A percentile compares a stretch with the other conserved stretches of the same genome.
Conservation (phyloP, 2,113 vertebrate species). For the Myrmecobius fasciatus region DNA sequence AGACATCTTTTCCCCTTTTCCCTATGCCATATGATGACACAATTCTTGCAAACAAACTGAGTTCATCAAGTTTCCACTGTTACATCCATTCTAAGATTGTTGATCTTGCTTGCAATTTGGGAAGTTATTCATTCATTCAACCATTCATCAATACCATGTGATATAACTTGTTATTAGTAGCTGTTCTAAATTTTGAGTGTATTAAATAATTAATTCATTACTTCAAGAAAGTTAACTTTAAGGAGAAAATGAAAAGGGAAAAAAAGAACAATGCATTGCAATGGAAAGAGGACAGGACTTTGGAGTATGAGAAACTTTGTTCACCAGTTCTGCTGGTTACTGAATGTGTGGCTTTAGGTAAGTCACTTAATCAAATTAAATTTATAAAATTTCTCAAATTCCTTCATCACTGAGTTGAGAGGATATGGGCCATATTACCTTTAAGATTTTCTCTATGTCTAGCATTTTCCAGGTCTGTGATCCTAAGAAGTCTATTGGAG, state of each 20-base stretch:
- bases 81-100: not conserved
- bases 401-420: not conserved
- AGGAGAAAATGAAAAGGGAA: constrained; percentile 6
- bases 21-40: not conserved
- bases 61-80: not conserved
- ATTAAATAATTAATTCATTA: constrained; percentile 12
- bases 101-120: not conserved
- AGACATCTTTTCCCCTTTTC: constrained; percentile 18
- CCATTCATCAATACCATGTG: not conserved
- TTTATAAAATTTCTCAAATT: not conserved
- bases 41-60: not conserved
- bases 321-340: not conserved
- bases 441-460: not conserved
- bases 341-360: not conserved
- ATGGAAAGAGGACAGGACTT: not conserved
- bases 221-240: constrained; percentile 42
- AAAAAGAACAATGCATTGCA: constrained; percentile 26
- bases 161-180: not conserved
- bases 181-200: constrained; percentile 3
- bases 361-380: not conserved
- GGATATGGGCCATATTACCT: not conserved
- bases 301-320: not conserved
- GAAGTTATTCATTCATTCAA: not conserved
- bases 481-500: not conserved
- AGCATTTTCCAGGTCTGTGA: not conserved